A percentile compares a stretch with the other conserved stretches of the same genome.
Conservation (phyloP, 37 sponge, comb jelly and placozoan species). For the Mnemiopsis leidyi region DNA sequence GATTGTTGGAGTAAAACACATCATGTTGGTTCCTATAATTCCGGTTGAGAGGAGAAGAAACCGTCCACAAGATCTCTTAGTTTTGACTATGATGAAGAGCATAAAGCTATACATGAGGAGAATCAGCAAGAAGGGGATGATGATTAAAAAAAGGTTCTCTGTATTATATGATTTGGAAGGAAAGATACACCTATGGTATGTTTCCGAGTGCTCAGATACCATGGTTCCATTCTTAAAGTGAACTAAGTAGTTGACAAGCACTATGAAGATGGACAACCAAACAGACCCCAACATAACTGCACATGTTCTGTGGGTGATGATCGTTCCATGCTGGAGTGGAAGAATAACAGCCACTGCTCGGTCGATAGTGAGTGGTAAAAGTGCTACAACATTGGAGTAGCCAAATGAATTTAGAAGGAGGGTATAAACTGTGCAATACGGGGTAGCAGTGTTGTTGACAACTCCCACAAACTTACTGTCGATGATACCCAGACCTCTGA, state of each 20-base stretch:
- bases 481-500: no score
- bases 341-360: background rate
- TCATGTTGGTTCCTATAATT: background rate
- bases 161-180: background rate
- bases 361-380: background rate
- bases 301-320: no score
- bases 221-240: background rate
- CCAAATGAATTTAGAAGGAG: background rate
- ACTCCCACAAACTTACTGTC: no score
- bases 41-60: background rate
- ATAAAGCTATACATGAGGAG: background rate
- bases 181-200: background rate
- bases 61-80: background rate
- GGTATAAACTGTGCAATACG: background rate
- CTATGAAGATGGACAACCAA: background rate
- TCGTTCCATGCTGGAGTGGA: background rate
- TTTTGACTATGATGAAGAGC: background rate
- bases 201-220: background rate
- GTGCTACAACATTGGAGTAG: background rate
- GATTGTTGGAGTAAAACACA: background rate
- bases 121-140: background rate
- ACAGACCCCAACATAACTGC: background rate
- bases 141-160: background rate
- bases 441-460: no score
- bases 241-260: background rate